Conservation (phyloP, 2,888 invertebrate genomes). For the Protonemura montana region DNA sequence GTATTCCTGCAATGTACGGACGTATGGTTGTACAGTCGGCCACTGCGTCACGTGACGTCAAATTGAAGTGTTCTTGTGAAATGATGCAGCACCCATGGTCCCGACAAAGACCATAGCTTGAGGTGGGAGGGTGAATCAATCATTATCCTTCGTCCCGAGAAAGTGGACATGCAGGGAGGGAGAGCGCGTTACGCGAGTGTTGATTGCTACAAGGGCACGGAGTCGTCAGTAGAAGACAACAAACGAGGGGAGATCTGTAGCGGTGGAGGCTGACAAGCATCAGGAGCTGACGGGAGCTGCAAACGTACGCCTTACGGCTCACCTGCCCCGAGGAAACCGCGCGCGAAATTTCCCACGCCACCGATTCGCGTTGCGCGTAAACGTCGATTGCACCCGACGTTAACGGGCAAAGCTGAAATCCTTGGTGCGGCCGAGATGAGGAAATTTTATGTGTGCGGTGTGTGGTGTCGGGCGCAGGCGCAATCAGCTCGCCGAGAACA, state of each 20-base stretch:
- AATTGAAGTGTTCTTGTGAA: neutral
- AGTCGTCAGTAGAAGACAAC: neutral
- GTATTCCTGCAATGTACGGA: no score
- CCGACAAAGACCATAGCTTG: neutral
- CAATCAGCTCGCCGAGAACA: neutral
- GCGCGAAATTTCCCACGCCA: neutral
- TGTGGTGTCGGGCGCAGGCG: neutral
- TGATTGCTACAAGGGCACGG: conserved; percentile 15
- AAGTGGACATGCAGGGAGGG: neutral
- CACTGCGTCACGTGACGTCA: neutral
- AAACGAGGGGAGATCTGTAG: neutral
- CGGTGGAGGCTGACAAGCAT: neutral
- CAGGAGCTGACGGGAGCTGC: neutral
- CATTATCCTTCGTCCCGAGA: neutral
- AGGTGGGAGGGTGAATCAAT: neutral
- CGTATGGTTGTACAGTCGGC: no score
- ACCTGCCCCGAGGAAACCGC: neutral
- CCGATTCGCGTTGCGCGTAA: neutral
- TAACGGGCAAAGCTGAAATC: neutral
- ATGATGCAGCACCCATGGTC: neutral
- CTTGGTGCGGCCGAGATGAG: neutral
- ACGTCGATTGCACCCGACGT: neutral
- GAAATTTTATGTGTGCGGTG: neutral
- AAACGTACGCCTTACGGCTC: neutral
- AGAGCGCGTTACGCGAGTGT: neutral